These are phyloP conservation scores for Chelmon rostratus DNA, from an alignment of 2,797 vertebrate genomes.

Conservation along the genomic window DNA sequence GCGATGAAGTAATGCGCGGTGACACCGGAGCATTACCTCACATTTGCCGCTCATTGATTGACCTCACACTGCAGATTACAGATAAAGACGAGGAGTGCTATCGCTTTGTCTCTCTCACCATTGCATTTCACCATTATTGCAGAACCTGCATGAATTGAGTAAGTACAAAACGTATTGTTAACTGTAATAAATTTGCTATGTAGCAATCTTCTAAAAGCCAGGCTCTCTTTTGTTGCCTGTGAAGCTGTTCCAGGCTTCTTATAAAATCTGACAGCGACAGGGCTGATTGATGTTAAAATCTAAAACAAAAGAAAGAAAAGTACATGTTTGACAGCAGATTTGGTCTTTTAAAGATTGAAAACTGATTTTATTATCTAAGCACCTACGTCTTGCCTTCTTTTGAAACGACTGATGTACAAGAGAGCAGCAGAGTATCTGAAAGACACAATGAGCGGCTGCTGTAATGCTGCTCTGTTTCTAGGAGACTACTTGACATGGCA, in stretches of 20 bases:
- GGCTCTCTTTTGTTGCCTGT: conserved; percentile 30
- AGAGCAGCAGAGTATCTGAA: background rate
- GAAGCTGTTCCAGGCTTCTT: conserved; percentile 18
- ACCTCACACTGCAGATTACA: conserved; percentile 54
- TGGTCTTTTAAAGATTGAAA: conserved; percentile 23
- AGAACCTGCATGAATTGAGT: conserved; percentile 13
- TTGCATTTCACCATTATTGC: background rate
- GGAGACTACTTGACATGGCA: conserved; percentile 30
- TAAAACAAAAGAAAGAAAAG: conserved; percentile 36
- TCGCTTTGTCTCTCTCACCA: conserved; percentile 14
- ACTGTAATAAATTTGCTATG: conserved; percentile 21
- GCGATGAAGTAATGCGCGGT: conserved; percentile 39
- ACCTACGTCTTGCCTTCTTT: conserved; percentile 32
- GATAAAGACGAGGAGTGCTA: conserved; percentile 22
- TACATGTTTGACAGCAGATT: conserved; percentile 48
- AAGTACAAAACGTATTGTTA: conserved; percentile 32
- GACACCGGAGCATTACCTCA: conserved; percentile 46
- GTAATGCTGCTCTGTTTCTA: conserved; percentile 20
- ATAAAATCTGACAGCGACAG: conserved; percentile 18
- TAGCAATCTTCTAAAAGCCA: conserved; percentile 26
- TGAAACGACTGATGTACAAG: conserved; percentile 26
- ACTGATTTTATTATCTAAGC: conserved; percentile 27
- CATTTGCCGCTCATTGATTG: conserved; percentile 50
- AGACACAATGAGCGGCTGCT: conserved; percentile 1
- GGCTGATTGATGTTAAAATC: conserved; percentile 51